phyloP scores from a whole-genome alignment of 2,888 invertebrate species.

The Blomia tropicalis region DNA sequence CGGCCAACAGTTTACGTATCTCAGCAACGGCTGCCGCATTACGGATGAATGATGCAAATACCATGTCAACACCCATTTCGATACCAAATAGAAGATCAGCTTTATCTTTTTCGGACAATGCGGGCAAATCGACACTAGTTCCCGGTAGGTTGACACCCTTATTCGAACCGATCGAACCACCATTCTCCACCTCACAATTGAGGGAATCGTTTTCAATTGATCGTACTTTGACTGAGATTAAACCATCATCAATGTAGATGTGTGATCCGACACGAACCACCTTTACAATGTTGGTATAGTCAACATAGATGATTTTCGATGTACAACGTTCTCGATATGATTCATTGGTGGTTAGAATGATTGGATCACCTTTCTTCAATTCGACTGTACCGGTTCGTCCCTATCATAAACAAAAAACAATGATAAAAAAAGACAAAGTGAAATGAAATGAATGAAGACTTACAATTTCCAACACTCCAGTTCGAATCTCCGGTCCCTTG shows the following conservation, averaged over 20 bases:
- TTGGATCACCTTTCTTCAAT: conserved; percentile 59
- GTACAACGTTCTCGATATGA: conserved; percentile 58
- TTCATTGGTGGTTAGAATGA: conserved; percentile 67
- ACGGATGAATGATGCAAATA: conserved; percentile 93
- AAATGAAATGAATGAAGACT: no score
- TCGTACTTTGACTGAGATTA: conserved; percentile 73
- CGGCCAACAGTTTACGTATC: conserved; percentile 46
- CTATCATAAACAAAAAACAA: neutral
- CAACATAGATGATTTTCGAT: conserved; percentile 57
- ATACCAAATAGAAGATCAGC: conserved; percentile 74
- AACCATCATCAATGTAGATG: conserved; percentile 85
- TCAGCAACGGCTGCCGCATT: conserved; percentile 66
- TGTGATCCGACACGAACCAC: conserved; percentile 67
- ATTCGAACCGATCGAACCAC: conserved; percentile 75
- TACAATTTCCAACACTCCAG: conserved; percentile 69
- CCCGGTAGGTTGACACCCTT: conserved; percentile 95
- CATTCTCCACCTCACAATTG: conserved; percentile 75
- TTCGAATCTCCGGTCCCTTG: conserved; percentile 93
- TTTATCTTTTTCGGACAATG: conserved; percentile 90
- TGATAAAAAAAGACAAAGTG: conserved; percentile 46
- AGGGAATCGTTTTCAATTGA: conserved; percentile 47
- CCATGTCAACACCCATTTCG: conserved; percentile 77
- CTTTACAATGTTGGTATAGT: conserved; percentile 82
- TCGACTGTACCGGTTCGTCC: conserved; percentile 42
- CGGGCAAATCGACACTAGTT: conserved; percentile 81